Percentiles rank a stretch among this genome's conserved stretches.
Conservation (phyloP, 2,113 vertebrate genomes). For the Taxidea taxus region DNA sequence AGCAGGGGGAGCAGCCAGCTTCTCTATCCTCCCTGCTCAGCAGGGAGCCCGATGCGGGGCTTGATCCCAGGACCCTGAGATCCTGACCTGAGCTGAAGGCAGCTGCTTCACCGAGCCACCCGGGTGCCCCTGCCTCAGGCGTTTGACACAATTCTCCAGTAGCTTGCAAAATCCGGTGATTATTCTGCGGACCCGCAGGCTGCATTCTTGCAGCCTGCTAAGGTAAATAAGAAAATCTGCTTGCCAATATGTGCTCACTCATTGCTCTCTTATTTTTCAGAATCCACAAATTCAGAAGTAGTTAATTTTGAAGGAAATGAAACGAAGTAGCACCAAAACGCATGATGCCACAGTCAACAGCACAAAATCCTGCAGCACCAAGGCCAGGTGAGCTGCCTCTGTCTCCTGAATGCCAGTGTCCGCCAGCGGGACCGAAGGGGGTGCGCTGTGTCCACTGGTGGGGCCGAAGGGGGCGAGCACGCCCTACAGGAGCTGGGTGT, state of each 20-base stretch:
- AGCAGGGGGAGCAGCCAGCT: too few species aligned
- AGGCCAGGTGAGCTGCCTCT: slow-evolving; percentile 28
- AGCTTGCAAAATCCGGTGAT: fast-evolving
- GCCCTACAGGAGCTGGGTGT: fast-evolving
- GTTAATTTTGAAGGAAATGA: slow-evolving; percentile 35
- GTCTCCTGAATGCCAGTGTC: fast-evolving
- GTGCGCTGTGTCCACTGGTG: too few species aligned
- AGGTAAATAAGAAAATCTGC: not conserved
- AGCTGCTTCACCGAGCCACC: not conserved
- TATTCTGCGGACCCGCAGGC: not conserved
- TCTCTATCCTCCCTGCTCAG: not conserved
- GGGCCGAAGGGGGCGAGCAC: not conserved
- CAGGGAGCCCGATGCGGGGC: not conserved
- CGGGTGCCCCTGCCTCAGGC: not conserved
- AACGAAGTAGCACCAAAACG: not conserved
- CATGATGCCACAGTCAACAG: fast-evolving
- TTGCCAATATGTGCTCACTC: not conserved
- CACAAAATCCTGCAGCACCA: not conserved
- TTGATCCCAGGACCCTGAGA: not conserved
- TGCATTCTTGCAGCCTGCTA: not conserved
- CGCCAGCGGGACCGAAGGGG: too few species aligned
- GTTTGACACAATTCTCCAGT: not conserved
- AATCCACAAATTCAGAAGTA: not conserved
- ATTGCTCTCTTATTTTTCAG: slow-evolving; percentile 18
- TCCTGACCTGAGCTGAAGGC: not conserved